phyloP scores from a whole-genome alignment of 2,797 vertebrate genomes.

The Brachyrhaphis roseni region DNA sequence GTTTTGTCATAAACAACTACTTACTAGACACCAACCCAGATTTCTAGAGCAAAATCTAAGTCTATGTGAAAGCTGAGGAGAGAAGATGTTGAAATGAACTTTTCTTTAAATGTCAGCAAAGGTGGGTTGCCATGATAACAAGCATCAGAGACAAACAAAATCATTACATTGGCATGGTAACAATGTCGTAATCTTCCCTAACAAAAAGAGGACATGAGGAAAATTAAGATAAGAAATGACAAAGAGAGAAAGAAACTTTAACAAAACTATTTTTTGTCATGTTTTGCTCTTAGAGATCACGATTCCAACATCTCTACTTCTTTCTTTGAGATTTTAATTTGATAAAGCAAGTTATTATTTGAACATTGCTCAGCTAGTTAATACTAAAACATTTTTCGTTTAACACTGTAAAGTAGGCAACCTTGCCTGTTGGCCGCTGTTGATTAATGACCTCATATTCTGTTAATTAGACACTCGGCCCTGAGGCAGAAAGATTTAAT shows the following conservation, averaged over 20 bases:
- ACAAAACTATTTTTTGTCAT: background rate
- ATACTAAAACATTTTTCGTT: conserved; percentile 68
- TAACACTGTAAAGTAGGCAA: conserved; percentile 79
- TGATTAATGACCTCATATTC: conserved; percentile 98
- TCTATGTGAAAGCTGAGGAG: conserved; percentile 40
- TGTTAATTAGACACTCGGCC: conserved; percentile 90
- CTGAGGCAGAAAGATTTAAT: conserved; percentile 86
- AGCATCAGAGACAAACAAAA: conserved; percentile 64
- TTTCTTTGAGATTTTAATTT: conserved; percentile 34
- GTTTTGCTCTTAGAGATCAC: conserved; percentile 9
- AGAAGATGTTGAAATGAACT: conserved; percentile 57
- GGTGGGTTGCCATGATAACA: conserved; percentile 65
- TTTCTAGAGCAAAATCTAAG: conserved; percentile 1
- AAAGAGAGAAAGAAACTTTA: background rate
- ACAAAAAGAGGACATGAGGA: conserved; percentile 12
- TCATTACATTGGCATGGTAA: conserved; percentile 65
- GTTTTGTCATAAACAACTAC: conserved; percentile 15
- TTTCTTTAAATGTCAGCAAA: conserved; percentile 74
- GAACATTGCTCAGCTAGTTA: conserved; percentile 48
- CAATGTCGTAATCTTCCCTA: conserved; percentile 54
- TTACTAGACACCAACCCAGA: conserved; percentile 19
- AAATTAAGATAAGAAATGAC: background rate
- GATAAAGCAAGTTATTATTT: conserved; percentile 22
- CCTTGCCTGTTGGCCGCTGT: conserved; percentile 85
- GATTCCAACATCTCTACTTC: conserved; percentile 21